Evolutionary conservation across 1,140 invertebrate genomes (phyloP).

Genomic region (Cotesia vestalis): DNA sequence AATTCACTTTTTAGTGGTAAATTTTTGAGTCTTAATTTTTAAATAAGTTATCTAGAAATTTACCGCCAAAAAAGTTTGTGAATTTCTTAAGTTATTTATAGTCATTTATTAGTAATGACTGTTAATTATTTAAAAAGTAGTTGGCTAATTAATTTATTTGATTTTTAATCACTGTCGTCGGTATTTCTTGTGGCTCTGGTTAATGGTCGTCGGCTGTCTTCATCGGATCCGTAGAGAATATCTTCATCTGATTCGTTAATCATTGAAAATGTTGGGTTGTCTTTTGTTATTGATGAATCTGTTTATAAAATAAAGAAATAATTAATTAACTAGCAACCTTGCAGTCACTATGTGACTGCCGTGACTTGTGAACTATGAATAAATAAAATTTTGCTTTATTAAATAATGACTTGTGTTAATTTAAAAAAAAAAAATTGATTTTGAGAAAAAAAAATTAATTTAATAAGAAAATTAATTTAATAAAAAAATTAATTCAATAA

Average conservation of each 20-base stretch:
- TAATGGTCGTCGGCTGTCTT: conserved; percentile 81
- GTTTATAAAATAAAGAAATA: conserved; percentile 43
- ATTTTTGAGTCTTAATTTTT: neutral
- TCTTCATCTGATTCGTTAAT: conserved; percentile 98
- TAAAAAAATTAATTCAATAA: too few species aligned
- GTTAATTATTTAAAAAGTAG: neutral
- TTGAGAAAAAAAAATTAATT: too few species aligned
- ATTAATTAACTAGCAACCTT: conserved; percentile 13
- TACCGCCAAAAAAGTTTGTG: too few species aligned
- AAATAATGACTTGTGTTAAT: too few species aligned
- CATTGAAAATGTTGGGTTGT: conserved; percentile 98
- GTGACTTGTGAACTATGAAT: too few species aligned
- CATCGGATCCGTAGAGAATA: conserved; percentile 93
- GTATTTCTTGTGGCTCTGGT: conserved; percentile 71
- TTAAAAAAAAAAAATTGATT: too few species aligned
- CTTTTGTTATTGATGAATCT: conserved; percentile 92
- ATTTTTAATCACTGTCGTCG: conserved; percentile 74
- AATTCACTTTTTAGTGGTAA: neutral
- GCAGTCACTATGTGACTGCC: too few species aligned
- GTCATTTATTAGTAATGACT: neutral
- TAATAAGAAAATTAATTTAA: too few species aligned
- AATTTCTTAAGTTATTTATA: neutral
- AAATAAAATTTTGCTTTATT: too few species aligned
- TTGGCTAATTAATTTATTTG: neutral
- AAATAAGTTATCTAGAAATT: neutral